Base-by-base conservation (phyloP, 1,140 invertebrate species). In the Trichonephila clavata region DNA sequence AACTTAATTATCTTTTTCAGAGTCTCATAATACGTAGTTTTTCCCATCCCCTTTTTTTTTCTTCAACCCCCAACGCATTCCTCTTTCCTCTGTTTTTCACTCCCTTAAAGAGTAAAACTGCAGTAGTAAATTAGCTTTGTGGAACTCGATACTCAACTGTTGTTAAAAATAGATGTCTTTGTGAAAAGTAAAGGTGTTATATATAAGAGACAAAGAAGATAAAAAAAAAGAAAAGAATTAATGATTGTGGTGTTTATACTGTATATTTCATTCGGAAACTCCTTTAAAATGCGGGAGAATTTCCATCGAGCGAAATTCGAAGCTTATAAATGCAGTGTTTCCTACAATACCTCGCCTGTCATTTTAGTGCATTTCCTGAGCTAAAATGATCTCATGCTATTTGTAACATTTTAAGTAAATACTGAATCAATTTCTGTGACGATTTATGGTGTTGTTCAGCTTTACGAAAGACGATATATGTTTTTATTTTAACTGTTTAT, bases 1-100 rank as follows among this genome's bases (percentile, higher is more conserved):
- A 86, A 77, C 83, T 92, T 92, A 92, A 92, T 86, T 92, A 92
- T 83, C 83, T 92, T 86, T 92, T 92, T 39, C 43, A 84, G 60
- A 92, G 63, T 59, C 91, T 92, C 81, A 92, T 92, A 86, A 92
- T 92, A 43, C 77, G 60, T n/a, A 59, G 39, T 43, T 60, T 90
- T 90, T 50, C 50, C 50, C 71, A 24, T 71, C 50, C 60, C 32
- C 2, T 39, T 39, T 39, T n/a, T 86, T 86, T 86, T n/a, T n/a
- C n/a, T n/a, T 39, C 57, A n/a, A 39, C 32, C n/a, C 7, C 77
- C 18, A 24, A 27, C 24, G 24, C 24, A 68, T 68, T 68, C 65
- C n/a, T 68, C 14, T 65, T 65, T 43, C 18, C 18, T 81, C 16
- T 50, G 77, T 43, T 81, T 81, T 43, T 81, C 20, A 43, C 18